Base-by-base conservation (phyloP, 1,140 invertebrate species). In the Arctopsyche grandis region DNA sequence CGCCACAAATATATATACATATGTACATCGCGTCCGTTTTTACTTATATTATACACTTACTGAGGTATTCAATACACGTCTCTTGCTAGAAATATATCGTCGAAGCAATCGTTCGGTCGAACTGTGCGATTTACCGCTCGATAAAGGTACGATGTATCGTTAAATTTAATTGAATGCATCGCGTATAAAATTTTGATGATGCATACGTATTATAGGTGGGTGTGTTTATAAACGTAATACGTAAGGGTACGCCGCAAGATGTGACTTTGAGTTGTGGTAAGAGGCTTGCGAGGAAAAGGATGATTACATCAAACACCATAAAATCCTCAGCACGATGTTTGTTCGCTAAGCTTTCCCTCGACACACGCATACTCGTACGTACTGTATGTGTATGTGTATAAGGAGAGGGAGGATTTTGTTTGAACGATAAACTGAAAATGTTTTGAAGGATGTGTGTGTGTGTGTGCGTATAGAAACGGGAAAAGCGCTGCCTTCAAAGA, bases 251-350 rank as follows among this genome's bases (percentile, higher is more conserved):
- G 3, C 12, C 24, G 24, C 14, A 66, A 66, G 63, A 66, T 66
- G 63, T 66, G 63, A 66, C 63, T 66, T 66, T 66, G 63, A 66
- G 63, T 66, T 66, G 63, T 29, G 63, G 63, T 66, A 66, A 66
- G 63, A 66, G 63, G 63, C 63, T 66, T 66, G 63, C 75, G 69
- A 22, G 43, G 26, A 58, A 71, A 78, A 78, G 48, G 66, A 78
- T 78, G 63, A 78, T 78, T 78, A 56, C 69, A 71, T 78, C 77
- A 78, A 70, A 78, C 77, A 78, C 66, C 77, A 78, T 78, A 78
- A 78, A 78, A 78, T 78, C 77, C 56, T 78, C 69, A 56, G 69
- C 38, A 69, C 44, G 66, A 71, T 69, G 77, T 71, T 78, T 78
- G 77, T 69, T 76, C 77, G 12, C 69, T 48, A 46, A 69, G 69